Conservation (phyloP, 2,113 vertebrate genomes). For the Scalopus aquaticus region DNA sequence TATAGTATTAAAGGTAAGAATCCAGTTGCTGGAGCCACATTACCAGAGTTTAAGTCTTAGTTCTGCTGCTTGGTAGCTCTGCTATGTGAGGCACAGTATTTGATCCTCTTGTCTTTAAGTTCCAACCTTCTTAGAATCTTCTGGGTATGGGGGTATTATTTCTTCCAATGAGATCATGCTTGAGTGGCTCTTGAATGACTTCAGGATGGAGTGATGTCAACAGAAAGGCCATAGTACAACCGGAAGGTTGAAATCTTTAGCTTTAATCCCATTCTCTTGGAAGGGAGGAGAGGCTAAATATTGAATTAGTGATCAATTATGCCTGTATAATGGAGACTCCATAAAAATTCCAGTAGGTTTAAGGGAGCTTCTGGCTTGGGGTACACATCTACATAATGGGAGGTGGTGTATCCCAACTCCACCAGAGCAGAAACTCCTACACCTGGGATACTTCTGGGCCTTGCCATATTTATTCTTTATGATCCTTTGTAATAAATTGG, state of each 20-base stretch:
- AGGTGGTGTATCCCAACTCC: not conserved
- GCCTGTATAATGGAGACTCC: not conserved
- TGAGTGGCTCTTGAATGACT: not conserved
- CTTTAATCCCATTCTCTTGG: not conserved
- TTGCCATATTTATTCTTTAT: not conserved
- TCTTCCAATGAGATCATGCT: not conserved
- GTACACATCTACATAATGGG: too few relatives aligned
- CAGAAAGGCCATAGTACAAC: not conserved
- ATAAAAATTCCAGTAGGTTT: not conserved
- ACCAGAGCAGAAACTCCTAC: not conserved
- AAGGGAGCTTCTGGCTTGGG: not conserved
- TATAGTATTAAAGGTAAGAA: not conserved
- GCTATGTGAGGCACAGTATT: not conserved
- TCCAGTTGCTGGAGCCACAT: not conserved
- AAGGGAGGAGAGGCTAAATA: not conserved
- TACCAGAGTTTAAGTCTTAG: not conserved
- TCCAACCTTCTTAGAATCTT: not conserved
- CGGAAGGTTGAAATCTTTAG: not conserved
- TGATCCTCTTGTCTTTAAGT: not conserved
- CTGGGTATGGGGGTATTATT: not conserved
- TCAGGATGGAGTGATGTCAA: not conserved
- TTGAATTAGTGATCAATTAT: not conserved
- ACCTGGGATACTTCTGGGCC: not conserved
- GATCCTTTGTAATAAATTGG: not conserved
- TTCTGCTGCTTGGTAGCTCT: not conserved